Evolutionary conservation across 2,888 invertebrate genomes (phyloP).

Genomic region (Tineola bisselliella): DNA sequence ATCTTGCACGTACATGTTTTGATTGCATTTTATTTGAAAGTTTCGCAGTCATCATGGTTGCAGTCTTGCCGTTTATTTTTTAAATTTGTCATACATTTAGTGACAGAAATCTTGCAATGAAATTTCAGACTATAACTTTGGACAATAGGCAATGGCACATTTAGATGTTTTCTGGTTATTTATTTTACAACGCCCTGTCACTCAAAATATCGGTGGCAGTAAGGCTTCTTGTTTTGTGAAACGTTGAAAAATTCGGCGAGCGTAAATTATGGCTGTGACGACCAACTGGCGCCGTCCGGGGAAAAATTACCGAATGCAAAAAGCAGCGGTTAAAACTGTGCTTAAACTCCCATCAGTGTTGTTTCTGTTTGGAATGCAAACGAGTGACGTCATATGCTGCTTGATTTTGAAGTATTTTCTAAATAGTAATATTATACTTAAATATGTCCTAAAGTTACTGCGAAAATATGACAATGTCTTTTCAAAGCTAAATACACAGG

Average conservation of each 20-base stretch:
- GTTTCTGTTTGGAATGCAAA: slow-evolving; percentile 40
- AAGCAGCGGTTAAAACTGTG: slow-evolving; percentile 44
- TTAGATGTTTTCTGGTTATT: background rate
- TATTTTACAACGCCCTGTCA: background rate
- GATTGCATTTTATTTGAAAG: no score
- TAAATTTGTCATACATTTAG: no score
- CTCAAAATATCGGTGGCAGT: background rate
- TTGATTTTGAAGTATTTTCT: slow-evolving; percentile 14
- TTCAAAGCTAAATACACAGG: no score
- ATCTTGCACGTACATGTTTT: no score
- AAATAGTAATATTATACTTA: no score
- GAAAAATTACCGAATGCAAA: slow-evolving; percentile 34
- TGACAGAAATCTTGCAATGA: no score
- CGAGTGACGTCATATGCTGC: slow-evolving; percentile 53
- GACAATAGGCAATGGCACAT: no score
- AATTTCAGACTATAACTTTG: no score
- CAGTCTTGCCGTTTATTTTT: no score
- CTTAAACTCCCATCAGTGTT: slow-evolving; percentile 50
- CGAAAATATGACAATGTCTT: no score
- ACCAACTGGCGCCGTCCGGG: slow-evolving; percentile 32
- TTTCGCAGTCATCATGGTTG: no score
- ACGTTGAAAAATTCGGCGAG: background rate
- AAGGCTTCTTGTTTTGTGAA: background rate
- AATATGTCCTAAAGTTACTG: no score
- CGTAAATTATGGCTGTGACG: slow-evolving; percentile 7